These are phyloP conservation scores for Paramormyrops hopkinsi DNA, from an alignment of 2,797 vertebrate species.

Conservation along the genomic window DNA sequence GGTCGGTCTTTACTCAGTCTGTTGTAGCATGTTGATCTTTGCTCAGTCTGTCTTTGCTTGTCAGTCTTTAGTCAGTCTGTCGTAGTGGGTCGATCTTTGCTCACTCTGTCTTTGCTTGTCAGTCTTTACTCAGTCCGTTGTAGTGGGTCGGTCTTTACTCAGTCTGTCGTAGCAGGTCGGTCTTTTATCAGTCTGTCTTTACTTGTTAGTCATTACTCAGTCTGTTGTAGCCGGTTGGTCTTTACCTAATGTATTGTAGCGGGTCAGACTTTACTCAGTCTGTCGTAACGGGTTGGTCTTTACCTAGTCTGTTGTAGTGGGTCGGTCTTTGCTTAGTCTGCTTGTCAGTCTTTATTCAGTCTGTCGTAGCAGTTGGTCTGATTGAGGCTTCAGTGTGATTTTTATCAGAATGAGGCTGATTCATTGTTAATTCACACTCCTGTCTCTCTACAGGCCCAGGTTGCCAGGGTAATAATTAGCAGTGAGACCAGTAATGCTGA, in stretches of 20 bases:
- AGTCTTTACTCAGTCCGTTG: too few relatives aligned
- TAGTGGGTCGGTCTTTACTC: not conserved
- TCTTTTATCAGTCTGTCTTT: not conserved
- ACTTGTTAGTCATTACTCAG: too few relatives aligned
- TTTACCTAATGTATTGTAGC: too few relatives aligned
- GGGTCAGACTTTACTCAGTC: too few relatives aligned
- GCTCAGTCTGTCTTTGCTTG: too few relatives aligned
- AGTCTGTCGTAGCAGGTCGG: too few relatives aligned
- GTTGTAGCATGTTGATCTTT: too few relatives aligned
- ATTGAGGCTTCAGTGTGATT: not conserved
- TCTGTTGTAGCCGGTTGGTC: not conserved
- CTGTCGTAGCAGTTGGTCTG: not conserved
- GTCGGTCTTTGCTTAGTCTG: too few relatives aligned
- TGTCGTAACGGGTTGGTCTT: not conserved
- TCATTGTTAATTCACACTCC: not conserved
- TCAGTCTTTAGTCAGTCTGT: too few relatives aligned
- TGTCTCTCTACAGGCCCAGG: not conserved
- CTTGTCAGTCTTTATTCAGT: not conserved
- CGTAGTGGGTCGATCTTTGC: too few relatives aligned
- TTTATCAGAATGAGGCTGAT: slow-evolving; percentile 1
- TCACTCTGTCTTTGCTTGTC: too few relatives aligned
- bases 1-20: too few relatives aligned
- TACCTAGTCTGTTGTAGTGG: not conserved
- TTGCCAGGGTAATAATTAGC: not conserved
- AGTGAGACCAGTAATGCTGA: not conserved